These are phyloP conservation scores for Rhyacophila evoluta DNA, from an alignment of 2,888 invertebrate genomes.

Conservation along the genomic window DNA sequence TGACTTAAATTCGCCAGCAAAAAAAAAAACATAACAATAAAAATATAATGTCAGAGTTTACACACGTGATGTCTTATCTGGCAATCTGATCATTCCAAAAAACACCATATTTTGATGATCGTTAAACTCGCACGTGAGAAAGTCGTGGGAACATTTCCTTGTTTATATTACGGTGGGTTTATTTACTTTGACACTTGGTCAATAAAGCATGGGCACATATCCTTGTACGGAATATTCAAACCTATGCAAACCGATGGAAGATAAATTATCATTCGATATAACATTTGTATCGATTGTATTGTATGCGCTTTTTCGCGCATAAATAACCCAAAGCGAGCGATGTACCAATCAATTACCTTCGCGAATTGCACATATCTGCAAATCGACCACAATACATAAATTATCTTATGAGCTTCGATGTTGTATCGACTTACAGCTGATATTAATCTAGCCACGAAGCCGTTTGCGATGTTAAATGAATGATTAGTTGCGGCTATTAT, in stretches of 20 bases:
- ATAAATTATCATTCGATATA: constrained; percentile 15
- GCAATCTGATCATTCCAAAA: neutral
- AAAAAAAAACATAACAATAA: too few relatives aligned
- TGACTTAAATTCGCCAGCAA: too few relatives aligned
- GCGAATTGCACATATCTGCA: constrained; percentile 4
- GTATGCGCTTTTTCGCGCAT: neutral
- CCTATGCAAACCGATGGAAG: constrained; percentile 27
- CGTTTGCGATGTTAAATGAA: neutral
- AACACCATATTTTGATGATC: neutral
- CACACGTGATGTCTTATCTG: neutral
- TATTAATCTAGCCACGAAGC: neutral
- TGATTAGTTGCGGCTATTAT: neutral
- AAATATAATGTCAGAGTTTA: neutral
- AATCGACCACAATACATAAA: neutral
- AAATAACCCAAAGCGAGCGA: neutral
- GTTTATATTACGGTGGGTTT: neutral
- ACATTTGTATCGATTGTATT: neutral
- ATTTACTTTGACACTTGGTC: constrained; percentile 29
- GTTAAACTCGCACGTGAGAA: neutral
- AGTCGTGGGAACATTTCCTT: constrained; percentile 19
- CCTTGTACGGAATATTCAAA: neutral
- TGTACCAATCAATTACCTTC: neutral
- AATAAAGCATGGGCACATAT: constrained; percentile 25
- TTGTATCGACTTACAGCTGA: neutral
- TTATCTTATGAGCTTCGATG: neutral